Base-by-base conservation (phyloP, 2,888 invertebrate species). In the Dendrolimus pini region DNA sequence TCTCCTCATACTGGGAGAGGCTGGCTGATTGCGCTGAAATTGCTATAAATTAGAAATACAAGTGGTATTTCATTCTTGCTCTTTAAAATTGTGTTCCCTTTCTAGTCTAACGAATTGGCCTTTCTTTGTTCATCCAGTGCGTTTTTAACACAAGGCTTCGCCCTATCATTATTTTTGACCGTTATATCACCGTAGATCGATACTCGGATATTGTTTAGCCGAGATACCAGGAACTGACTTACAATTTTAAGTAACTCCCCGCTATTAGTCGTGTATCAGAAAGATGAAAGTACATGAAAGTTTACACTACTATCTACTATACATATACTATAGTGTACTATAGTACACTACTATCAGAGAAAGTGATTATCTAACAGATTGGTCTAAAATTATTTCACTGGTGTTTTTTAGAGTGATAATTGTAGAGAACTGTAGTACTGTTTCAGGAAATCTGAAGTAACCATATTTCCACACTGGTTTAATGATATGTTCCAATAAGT, bases 1-100 rank as follows among this genome's bases (percentile, higher is more conserved):
- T 85, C 82, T 70, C 80, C 78, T 78, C 72, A 79, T 78, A 81
- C 80, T 77, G 71, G 81, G 82, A 81, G 78, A 83, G 82, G 82
- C 82, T 84, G 6, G 30, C 71, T 84, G 85, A 89, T 89, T 87
- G 82, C 84, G 70, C 75, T 72, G 69, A 84, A 83, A 89, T 89
- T 87, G 82, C 89, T 88, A 87, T 89, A 88, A 87, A 87, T 88
- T 86, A 84, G 75, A 85, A 85, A 83, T 75, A 85, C 82, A 78
- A 85, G 81, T 78, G 80, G 79, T 79, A 80, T 78, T 83, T 77
- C 82, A 78, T 85, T 80, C 78, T 82, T 74, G 72, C 79, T 84
- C 83, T 88, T 85, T 88, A 85, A 85, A 86, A 84, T 83, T 80
- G 83, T 85, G 79, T 82, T 85, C 83, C 89, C 89, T 89, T 90